Evolutionary conservation across 2,113 vertebrate species (phyloP), one percentile per base, ranked within the genome.

Genomic region (Cricetomys ansorgei): DNA sequence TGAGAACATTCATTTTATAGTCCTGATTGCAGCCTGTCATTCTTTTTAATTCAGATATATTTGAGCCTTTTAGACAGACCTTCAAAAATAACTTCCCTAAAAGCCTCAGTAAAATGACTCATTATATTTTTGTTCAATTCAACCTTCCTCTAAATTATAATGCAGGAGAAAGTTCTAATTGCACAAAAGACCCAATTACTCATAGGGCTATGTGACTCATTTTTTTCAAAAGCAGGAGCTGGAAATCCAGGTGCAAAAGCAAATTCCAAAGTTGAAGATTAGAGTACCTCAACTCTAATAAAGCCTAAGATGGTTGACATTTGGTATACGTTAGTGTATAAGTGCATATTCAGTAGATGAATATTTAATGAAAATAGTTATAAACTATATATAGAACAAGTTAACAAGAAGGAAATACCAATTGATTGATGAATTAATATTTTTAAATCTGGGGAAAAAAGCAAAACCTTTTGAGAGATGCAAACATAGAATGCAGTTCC

Each of bases 41-140:
- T 99, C 98, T 98, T 99, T 98, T 99, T 99, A 99, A 99, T 99
- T 99, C 98, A 98, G 98, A 98, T 97, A 97, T 98, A 98, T 98
- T 99, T 98, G 98, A 98, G 96, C 98, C 98, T 98, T 98, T 98
- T 98, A 98, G 97, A 92, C 97, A 98, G 98, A 98, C 98, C 98
- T 98, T 98, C 98, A 98, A 98, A 98, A 99, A 99, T 98, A 99
- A 99, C 98, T 98, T 98, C 97, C 98, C 98, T 99, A 99, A 99
- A 99, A 99, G 98, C 98, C 97, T 98, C 98, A 93, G 97, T 97
- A 94, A 99, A 99, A 98, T 99, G 98, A 99, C 98, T 99, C 98
- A 98, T 99, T 99, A 98, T 96, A 96, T 92, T 95, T 95, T 98
- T 98, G 96, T 92, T 99, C 98, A 98, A 98, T 98, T 99, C 98